A percentile compares a stretch with the other conserved stretches of the same genome.
Conservation (phyloP, 2,113 vertebrate genomes). For the Prietella phreatophila region DNA sequence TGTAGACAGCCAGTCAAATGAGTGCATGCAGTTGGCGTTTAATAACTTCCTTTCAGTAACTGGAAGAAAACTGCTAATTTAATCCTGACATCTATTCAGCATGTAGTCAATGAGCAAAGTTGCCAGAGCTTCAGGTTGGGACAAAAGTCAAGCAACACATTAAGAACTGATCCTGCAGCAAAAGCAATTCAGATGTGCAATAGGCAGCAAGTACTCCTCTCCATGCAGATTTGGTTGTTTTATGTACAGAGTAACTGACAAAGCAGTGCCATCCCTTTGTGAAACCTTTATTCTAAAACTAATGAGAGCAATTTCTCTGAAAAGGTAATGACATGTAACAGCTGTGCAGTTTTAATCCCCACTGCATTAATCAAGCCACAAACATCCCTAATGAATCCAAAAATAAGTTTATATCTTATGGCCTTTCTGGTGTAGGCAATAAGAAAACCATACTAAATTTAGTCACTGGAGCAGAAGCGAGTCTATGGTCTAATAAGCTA, state of each 20-base stretch:
- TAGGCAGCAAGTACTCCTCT: background rate
- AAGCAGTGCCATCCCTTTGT: slow-evolving; percentile 27
- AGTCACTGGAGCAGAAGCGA: slow-evolving; percentile 54
- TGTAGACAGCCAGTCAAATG: background rate
- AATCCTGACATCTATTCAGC: background rate
- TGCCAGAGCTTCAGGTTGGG: background rate
- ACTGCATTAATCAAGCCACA: background rate
- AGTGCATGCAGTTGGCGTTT: background rate
- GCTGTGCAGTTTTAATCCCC: background rate
- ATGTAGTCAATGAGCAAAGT: background rate
- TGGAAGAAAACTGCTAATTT: background rate
- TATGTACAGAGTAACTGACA: background rate
- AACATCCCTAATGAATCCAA: background rate
- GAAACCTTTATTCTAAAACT: background rate
- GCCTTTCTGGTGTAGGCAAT: background rate
- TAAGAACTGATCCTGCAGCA: background rate
- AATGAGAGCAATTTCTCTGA: background rate
- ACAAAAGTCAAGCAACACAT: slow-evolving; percentile 7
- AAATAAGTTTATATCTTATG: background rate
- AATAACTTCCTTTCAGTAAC: background rate
- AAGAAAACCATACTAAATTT: slow-evolving; percentile 8
- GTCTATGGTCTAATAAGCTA: slow-evolving; percentile 54
- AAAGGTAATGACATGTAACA: background rate
- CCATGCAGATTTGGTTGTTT: background rate
- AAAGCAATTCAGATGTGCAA: slow-evolving; percentile 21